Evolutionary conservation across 2,888 invertebrate species (phyloP).

Genomic region (Imbricaverruca yamaguchii): DNA sequence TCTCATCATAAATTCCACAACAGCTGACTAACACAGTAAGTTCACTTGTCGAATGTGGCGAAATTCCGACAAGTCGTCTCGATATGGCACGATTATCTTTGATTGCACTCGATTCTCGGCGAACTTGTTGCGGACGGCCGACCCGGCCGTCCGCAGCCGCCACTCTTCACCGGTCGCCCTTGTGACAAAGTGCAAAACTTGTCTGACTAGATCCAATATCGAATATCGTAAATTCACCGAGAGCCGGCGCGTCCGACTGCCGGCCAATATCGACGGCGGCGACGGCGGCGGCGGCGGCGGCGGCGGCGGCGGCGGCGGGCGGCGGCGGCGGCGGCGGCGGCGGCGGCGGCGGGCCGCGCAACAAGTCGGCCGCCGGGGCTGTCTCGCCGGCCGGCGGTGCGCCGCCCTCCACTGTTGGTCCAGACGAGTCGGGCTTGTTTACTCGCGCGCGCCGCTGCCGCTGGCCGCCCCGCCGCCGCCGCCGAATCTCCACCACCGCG

Average conservation of each 20-base stretch:
- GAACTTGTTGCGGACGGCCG: background rate
- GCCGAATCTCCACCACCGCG: background rate
- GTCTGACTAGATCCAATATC: constrained; percentile 14
- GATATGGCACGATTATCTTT: constrained; percentile 16
- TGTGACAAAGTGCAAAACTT: constrained; percentile 20
- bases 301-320: background rate
- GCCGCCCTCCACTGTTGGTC: background rate
- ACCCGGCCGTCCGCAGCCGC: background rate
- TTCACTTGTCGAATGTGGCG: constrained; percentile 16
- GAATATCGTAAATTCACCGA: constrained; percentile 13
- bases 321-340: no score
- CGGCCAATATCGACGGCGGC: constrained; percentile 4
- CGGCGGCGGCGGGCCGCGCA: background rate
- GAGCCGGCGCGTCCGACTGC: background rate
- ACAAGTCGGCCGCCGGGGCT: background rate
- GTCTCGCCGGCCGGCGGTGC: background rate
- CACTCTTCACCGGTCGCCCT: background rate
- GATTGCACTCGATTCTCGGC: constrained; percentile 2
- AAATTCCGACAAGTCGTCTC: background rate
- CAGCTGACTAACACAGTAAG: constrained; percentile 4
- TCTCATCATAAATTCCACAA: background rate
- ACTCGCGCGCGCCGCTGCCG: background rate
- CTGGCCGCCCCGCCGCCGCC: background rate
- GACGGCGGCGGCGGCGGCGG: no score
- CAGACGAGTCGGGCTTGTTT: background rate